A percentile compares a stretch with the other conserved stretches of the same genome.
These are phyloP conservation scores for Pseudolaguvia tuberculata DNA, from an alignment of 2,113 vertebrate species.

Conservation along the genomic window DNA sequence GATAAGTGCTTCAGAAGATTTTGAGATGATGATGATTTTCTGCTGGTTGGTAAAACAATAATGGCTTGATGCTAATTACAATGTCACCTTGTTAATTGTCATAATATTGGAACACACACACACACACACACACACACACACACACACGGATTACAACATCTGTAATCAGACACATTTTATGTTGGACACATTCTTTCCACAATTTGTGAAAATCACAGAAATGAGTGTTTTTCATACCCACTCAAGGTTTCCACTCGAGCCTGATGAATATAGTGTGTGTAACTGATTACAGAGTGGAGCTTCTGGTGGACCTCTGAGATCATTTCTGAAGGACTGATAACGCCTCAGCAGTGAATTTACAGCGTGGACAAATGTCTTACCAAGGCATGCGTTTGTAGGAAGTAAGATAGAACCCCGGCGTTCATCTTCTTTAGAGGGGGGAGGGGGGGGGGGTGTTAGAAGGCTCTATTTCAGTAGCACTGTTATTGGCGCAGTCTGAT, in stretches of 20 bases:
- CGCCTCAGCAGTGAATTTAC: slow-evolving; percentile 19
- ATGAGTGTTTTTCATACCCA: background rate
- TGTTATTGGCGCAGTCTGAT: slow-evolving; percentile 1
- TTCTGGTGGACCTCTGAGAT: background rate
- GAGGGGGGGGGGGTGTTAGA: background rate
- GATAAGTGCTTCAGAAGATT: background rate
- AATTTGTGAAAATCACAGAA: background rate
- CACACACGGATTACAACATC: no score
- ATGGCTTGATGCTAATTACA: background rate
- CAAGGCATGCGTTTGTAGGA: slow-evolving; percentile 10
- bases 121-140: no score
- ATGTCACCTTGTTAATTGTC: background rate
- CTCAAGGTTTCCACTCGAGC: background rate
- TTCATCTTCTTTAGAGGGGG: background rate
- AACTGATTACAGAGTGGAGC: slow-evolving; percentile 7
- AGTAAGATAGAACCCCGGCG: background rate
- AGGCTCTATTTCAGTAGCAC: background rate
- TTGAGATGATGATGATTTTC: background rate
- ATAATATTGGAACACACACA: background rate
- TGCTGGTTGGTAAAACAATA: background rate
- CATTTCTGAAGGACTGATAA: slow-evolving; percentile 15
- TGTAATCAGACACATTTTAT: no score
- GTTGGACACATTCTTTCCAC: slow-evolving; percentile 1
- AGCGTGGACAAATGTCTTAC: slow-evolving; percentile 2
- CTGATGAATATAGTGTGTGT: background rate